Percentiles rank a stretch among this genome's conserved stretches.
Evolutionary conservation across 2,113 vertebrate genomes (phyloP).

Genomic region (Myrmecophaga tridactyla): DNA sequence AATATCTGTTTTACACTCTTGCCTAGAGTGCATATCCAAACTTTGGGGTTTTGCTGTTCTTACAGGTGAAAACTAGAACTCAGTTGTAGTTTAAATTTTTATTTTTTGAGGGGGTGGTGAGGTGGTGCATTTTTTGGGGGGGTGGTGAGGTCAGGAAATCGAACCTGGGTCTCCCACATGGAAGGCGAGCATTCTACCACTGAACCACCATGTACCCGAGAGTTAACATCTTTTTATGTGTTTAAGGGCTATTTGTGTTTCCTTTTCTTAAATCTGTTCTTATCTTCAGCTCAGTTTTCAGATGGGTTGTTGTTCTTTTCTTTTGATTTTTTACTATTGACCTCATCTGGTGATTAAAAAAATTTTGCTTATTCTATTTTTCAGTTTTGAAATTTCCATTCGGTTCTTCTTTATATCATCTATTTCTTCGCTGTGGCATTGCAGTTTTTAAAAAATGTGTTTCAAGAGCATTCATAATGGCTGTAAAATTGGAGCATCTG

Average conservation of each 20-base stretch:
- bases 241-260: background rate
- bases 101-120: no score
- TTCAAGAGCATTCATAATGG: background rate
- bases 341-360: background rate
- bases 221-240: background rate
- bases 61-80: background rate
- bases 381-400: background rate
- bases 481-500: background rate
- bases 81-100: background rate
- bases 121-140: no score
- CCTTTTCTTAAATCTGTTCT: background rate
- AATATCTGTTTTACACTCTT: no score
- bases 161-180: no score
- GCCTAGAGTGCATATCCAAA: background rate
- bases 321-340: background rate
- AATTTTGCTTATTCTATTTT: background rate
- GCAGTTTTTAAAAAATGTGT: background rate
- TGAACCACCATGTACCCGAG: no score
- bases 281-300: background rate
- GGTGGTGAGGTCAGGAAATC: no score
- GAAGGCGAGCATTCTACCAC: no score
- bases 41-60: background rate
- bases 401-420: background rate
- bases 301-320: background rate
- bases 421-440: background rate